Evolutionary conservation across 1,140 invertebrate species (phyloP).

Genomic region (Ganaspis sp.): DNA sequence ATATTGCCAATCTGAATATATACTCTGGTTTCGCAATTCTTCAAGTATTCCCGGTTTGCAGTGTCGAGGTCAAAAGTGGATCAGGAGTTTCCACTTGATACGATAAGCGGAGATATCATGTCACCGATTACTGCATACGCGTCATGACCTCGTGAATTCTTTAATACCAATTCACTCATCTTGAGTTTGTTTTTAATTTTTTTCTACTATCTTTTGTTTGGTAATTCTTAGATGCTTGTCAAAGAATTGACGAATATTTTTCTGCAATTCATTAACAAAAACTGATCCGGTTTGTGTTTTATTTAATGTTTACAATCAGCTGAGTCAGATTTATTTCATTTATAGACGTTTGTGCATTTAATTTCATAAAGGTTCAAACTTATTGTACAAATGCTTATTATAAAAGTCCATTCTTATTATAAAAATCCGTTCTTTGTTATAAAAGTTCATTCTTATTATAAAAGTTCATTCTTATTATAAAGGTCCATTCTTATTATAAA

Average conservation of each 20-base stretch:
- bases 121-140: neutral
- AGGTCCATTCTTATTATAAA: too few species aligned
- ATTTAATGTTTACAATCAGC: neutral
- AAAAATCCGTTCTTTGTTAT: too few species aligned
- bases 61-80: slow-evolving; percentile 24
- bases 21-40: neutral
- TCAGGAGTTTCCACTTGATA: slow-evolving; percentile 21
- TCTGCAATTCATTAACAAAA: neutral
- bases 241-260: neutral
- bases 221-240: neutral
- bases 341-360: too few species aligned
- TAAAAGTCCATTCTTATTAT: too few species aligned
- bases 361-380: too few species aligned
- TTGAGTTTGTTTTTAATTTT: neutral
- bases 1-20: neutral
- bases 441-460: too few species aligned
- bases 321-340: too few species aligned
- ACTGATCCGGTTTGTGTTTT: neutral
- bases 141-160: neutral
- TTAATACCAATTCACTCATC: neutral
- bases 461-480: too few species aligned
- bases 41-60: neutral
- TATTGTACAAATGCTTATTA: too few species aligned
- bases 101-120: slow-evolving; percentile 10
- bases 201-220: neutral